Percentiles rank a stretch among this genome's conserved stretches.
Evolutionary conservation across 2,888 invertebrate genomes (phyloP).

Genomic region (Agrotis puta): DNA sequence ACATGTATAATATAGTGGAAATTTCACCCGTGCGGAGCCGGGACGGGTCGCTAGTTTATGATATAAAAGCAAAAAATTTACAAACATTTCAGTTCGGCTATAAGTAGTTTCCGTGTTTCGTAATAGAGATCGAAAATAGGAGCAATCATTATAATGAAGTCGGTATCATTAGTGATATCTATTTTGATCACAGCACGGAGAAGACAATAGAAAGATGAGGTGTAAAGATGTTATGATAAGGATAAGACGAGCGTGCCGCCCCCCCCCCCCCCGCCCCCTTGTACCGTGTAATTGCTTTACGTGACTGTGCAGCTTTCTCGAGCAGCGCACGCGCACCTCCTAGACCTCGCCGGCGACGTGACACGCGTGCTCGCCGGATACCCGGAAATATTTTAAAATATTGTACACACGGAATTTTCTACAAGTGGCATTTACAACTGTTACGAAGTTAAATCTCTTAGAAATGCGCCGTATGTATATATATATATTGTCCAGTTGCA

Average conservation of each 20-base stretch:
- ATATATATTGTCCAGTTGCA: too few species aligned
- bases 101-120: conserved; percentile 20
- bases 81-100: not conserved
- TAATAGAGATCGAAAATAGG: conserved; percentile 16
- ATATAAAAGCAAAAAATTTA: conserved; percentile 27
- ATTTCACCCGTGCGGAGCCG: too few species aligned
- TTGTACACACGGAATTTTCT: conserved; percentile 21
- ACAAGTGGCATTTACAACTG: conserved; percentile 18
- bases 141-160: conserved; percentile 38
- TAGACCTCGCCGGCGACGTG: conserved; percentile 42
- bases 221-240: conserved; percentile 67
- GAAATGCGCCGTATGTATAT: conserved; percentile 6
- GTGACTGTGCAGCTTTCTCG: conserved; percentile 77
- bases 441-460: conserved; percentile 21
- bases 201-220: conserved; percentile 67
- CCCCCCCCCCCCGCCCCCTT: conserved; percentile 29
- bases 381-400: conserved; percentile 51
- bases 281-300: conserved; percentile 72
- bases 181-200: conserved; percentile 40
- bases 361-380: conserved; percentile 35
- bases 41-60: too few species aligned
- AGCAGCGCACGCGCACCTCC: conserved; percentile 56
- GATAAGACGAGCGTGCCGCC: conserved; percentile 63
- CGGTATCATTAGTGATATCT: conserved; percentile 37
- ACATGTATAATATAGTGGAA: too few species aligned